Percentiles rank a stretch among this genome's conserved stretches.
Evolutionary conservation across 2,888 invertebrate genomes (phyloP).

Genomic region (Hyles lineata): DNA sequence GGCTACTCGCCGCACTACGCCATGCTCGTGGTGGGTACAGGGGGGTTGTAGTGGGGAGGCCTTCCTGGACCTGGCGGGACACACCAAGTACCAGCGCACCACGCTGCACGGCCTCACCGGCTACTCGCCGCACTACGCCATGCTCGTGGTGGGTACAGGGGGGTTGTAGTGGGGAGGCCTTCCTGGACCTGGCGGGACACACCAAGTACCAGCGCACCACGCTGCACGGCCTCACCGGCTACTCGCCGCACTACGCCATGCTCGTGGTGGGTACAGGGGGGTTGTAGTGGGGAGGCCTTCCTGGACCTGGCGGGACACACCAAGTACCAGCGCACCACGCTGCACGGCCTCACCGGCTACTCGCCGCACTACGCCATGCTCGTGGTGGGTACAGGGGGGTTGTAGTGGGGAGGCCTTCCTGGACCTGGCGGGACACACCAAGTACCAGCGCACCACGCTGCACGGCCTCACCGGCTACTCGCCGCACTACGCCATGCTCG

Average conservation of each 20-base stretch:
- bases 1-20: conserved; percentile 95
- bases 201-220: conserved; percentile 98
- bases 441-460: conserved; percentile 97
- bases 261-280: conserved; percentile 62
- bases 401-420: too few species aligned
- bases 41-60: too few species aligned
- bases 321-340: conserved; percentile 97
- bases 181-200: conserved; percentile 98
- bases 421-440: conserved; percentile 97
- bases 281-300: too few species aligned
- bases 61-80: conserved; percentile 97
- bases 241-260: conserved; percentile 92
- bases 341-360: conserved; percentile 97
- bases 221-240: conserved; percentile 96
- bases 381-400: conserved; percentile 59
- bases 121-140: conserved; percentile 92
- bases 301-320: conserved; percentile 98
- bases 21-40: conserved; percentile 69
- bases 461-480: conserved; percentile 97
- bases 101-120: conserved; percentile 97
- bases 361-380: conserved; percentile 90
- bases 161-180: too few species aligned
- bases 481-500: conserved; percentile 89
- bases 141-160: conserved; percentile 67
- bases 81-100: conserved; percentile 97